These are phyloP conservation scores for Erebia epiphron DNA, from an alignment of 2,888 invertebrate species.

Conservation along the genomic window DNA sequence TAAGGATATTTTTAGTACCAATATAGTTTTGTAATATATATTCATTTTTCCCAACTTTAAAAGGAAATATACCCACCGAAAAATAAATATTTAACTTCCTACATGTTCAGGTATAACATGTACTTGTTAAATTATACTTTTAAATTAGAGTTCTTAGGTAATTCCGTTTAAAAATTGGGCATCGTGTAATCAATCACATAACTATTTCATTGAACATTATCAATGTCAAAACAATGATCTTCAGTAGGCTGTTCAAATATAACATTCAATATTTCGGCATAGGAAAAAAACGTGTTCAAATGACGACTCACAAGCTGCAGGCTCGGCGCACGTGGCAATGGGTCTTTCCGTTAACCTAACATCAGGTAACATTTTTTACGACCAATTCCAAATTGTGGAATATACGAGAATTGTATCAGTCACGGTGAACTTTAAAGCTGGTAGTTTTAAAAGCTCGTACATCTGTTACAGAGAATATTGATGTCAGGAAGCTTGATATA, in stretches of 20 bases:
- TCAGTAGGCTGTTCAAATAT: conserved; percentile 24
- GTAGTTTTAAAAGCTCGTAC: conserved; percentile 4
- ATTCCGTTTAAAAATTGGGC: too few relatives aligned
- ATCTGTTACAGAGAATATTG: background rate
- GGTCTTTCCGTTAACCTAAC: conserved; percentile 72
- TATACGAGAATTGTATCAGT: conserved; percentile 62
- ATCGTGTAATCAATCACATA: background rate
- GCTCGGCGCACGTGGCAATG: conserved; percentile 75
- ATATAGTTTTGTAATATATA: too few relatives aligned
- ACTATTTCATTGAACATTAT: conserved; percentile 10
- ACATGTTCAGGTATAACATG: too few relatives aligned
- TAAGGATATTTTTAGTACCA: too few relatives aligned
- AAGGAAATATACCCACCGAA: too few relatives aligned
- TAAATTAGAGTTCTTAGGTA: too few relatives aligned
- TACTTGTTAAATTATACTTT: too few relatives aligned
- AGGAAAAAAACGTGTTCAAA: conserved; percentile 38
- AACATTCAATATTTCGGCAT: conserved; percentile 16
- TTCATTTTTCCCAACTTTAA: too few relatives aligned
- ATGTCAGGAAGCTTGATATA: too few relatives aligned
- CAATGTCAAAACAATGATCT: conserved; percentile 25
- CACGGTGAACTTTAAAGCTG: conserved; percentile 44
- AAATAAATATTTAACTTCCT: too few relatives aligned
- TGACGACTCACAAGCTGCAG: conserved; percentile 60
- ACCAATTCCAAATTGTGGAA: conserved; percentile 65
- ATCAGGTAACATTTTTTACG: conserved; percentile 78